A percentile compares a stretch with the other conserved stretches of the same genome.
phyloP scores from a whole-genome alignment of 2,888 invertebrate species.

The Caenorhabditis sp. region DNA sequence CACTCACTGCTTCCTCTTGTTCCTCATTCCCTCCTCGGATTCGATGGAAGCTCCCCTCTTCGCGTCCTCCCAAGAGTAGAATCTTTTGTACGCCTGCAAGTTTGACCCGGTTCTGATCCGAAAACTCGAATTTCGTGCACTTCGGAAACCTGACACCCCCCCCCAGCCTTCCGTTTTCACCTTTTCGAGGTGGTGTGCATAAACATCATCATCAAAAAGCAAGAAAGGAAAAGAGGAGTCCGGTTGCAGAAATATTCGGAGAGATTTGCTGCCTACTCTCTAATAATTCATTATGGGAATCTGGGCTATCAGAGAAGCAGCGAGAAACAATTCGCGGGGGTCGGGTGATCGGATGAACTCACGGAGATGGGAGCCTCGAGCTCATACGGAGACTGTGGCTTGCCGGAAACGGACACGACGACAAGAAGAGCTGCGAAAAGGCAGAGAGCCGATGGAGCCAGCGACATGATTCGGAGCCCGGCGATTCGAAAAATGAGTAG shows the following conservation, averaged over 20 bases:
- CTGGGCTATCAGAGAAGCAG: constrained; percentile 10
- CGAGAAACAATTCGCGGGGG: constrained; percentile 2
- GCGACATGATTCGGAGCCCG: constrained; percentile 24
- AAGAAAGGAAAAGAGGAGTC: not conserved
- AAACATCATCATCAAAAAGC: constrained; percentile 24
- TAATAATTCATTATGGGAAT: too few relatives aligned
- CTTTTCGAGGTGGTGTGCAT: constrained; percentile 2
- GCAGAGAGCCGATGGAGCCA: constrained; percentile 12
- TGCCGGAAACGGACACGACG: not conserved
- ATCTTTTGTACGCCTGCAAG: constrained; percentile 47
- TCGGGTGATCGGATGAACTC: constrained; percentile 9
- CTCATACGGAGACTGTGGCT: constrained; percentile 15
- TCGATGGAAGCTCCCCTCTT: constrained; percentile 42
- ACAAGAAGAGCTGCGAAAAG: not conserved
- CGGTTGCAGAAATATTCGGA: not conserved
- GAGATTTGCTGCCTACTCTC: too few relatives aligned
- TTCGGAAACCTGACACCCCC: constrained; percentile 16
- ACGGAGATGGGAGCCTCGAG: constrained; percentile 28
- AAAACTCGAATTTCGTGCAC: constrained; percentile 21
- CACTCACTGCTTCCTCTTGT: constrained; percentile 54
- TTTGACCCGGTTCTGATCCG: constrained; percentile 32
- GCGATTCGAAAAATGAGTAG: constrained; percentile 10
- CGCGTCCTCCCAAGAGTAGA: constrained; percentile 58
- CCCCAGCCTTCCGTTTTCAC: constrained; percentile 7
- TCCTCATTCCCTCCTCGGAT: constrained; percentile 39